These are phyloP conservation scores for Leucozona laternaria DNA, from an alignment of 2,888 invertebrate species.

Conservation along the genomic window DNA sequence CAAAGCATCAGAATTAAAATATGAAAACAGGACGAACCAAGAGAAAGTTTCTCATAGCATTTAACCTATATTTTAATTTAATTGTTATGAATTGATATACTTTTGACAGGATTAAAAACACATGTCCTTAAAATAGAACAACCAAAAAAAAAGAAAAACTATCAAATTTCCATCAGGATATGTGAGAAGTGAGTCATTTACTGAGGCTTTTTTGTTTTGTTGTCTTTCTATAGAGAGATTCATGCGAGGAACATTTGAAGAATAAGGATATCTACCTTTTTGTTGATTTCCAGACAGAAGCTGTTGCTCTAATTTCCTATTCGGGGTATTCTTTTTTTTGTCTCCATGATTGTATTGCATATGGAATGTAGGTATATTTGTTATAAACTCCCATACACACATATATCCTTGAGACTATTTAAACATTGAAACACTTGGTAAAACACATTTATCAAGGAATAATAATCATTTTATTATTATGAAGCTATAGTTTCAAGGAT, in stretches of 20 bases:
- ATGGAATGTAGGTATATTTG: background rate
- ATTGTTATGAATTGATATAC: background rate
- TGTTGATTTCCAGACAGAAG: slow-evolving; percentile 32
- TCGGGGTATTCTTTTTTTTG: background rate
- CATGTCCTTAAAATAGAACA: slow-evolving; percentile 4
- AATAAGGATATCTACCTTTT: background rate
- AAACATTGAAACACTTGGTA: slow-evolving; percentile 15
- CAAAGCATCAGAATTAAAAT: background rate
- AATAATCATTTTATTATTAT: slow-evolving; percentile 37
- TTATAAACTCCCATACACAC: background rate
- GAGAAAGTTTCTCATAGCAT: slow-evolving; percentile 36
- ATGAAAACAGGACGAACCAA: slow-evolving; percentile 4
- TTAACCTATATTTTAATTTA: slow-evolving; percentile 43
- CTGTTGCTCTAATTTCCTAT: slow-evolving; percentile 55
- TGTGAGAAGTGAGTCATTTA: background rate
- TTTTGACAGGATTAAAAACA: slow-evolving; percentile 15
- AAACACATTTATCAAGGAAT: slow-evolving; percentile 38
- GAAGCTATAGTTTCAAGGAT: slow-evolving; percentile 52
- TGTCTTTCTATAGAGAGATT: too few relatives aligned
- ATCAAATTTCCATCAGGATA: background rate
- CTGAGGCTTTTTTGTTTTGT: too few relatives aligned
- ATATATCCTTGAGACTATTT: slow-evolving; percentile 49
- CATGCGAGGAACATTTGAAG: background rate
- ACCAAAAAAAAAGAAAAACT: slow-evolving; percentile 1
- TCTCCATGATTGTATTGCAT: background rate